A percentile compares a stretch with the other conserved stretches of the same genome.
Conservation (phyloP, 2,888 invertebrate genomes). For the Ceratothoa steindachneri region DNA sequence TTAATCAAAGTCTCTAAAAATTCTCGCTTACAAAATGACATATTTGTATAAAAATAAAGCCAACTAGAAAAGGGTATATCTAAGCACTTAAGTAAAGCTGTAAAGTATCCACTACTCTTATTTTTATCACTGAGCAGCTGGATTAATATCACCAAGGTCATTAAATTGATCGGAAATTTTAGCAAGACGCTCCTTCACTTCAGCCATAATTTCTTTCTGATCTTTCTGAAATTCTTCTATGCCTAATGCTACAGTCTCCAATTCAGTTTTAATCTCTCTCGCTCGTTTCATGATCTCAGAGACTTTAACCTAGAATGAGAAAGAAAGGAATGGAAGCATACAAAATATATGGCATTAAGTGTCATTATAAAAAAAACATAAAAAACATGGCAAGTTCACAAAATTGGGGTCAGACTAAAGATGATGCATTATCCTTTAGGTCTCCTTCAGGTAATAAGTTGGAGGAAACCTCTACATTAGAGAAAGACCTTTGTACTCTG, state of each 20-base stretch:
- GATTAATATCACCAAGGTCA: conserved; percentile 21
- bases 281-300: neutral
- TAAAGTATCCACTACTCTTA: neutral
- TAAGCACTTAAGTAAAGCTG: neutral
- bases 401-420: too few relatives aligned
- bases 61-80: too few relatives aligned
- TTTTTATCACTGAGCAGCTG: neutral
- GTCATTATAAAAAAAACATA: too few relatives aligned
- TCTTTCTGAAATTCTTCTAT: conserved; percentile 27
- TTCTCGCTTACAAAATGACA: too few relatives aligned
- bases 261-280: conserved; percentile 12
- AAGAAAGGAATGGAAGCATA: neutral
- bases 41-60: too few relatives aligned
- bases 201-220: conserved; percentile 27
- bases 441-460: too few relatives aligned
- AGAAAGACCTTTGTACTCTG: too few relatives aligned
- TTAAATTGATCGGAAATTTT: conserved; percentile 31
- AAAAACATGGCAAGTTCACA: too few relatives aligned
- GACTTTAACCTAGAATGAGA: neutral
- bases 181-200: conserved; percentile 15
- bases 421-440: too few relatives aligned
- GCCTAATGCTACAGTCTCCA: conserved; percentile 22
- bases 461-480: too few relatives aligned
- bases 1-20: neutral
- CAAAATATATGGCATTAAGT: too few relatives aligned